Evolutionary conservation across 2,797 vertebrate genomes (phyloP).

Genomic region (Xenops minutus): DNA sequence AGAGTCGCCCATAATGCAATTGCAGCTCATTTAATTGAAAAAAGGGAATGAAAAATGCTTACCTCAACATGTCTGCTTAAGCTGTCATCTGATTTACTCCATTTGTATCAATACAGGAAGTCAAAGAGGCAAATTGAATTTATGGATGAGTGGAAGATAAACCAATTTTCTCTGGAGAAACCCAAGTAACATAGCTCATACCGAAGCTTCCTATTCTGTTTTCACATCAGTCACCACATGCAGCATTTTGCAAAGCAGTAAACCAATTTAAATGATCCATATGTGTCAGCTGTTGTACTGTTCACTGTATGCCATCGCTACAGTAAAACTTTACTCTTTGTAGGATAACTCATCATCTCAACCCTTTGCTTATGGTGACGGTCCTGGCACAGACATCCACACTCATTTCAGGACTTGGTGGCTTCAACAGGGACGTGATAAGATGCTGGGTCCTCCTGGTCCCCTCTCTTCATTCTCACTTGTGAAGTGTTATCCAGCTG

Average conservation of each 20-base stretch:
- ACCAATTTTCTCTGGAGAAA: constrained; percentile 84
- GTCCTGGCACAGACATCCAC: rapidly evolving
- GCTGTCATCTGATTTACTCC: constrained; percentile 72
- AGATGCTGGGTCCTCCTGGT: not conserved
- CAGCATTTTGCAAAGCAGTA: constrained; percentile 12
- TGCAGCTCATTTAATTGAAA: constrained; percentile 79
- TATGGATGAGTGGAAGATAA: constrained; percentile 83
- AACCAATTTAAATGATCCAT: constrained; percentile 68
- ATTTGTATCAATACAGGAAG: constrained; percentile 89
- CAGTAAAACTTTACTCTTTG: not conserved
- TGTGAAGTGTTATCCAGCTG: rapidly evolving
- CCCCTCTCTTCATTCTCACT: not conserved
- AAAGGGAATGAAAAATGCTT: constrained; percentile 78
- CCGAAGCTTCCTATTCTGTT: constrained; percentile 56
- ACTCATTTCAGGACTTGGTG: not conserved
- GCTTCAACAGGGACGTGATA: not conserved
- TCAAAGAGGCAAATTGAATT: constrained; percentile 86
- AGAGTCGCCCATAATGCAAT: constrained; percentile 80
- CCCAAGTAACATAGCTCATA: constrained; percentile 74
- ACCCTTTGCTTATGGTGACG: rapidly evolving
- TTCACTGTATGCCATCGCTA: not conserved
- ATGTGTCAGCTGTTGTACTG: constrained; percentile 29
- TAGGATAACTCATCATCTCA: not conserved
- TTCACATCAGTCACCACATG: constrained; percentile 32
- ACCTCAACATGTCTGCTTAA: constrained; percentile 74